These are phyloP conservation scores for Dorcus hopei DNA, from an alignment of 2,888 invertebrate genomes.

Conservation along the genomic window DNA sequence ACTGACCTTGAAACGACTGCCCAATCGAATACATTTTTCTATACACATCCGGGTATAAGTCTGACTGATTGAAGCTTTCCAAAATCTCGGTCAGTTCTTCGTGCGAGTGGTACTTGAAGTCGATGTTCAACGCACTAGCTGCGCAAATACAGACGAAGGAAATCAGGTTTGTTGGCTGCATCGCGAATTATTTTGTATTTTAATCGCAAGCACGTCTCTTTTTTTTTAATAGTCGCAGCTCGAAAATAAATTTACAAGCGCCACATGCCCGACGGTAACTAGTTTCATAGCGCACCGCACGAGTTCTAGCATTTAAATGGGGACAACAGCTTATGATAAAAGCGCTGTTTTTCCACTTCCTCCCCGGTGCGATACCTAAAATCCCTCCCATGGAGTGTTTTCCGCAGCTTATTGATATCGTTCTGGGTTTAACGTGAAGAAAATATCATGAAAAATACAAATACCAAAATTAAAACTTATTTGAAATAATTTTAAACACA, in stretches of 20 bases:
- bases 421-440: too few species aligned
- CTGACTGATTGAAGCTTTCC: conserved; percentile 36
- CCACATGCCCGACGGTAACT: not conserved
- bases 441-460: too few species aligned
- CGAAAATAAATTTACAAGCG: too few species aligned
- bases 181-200: not conserved
- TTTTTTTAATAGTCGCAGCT: too few species aligned
- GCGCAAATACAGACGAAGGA: not conserved
- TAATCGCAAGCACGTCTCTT: too few species aligned
- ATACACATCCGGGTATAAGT: conserved; percentile 41
- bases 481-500: too few species aligned
- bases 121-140: conserved; percentile 16
- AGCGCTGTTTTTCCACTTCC: conserved; percentile 3
- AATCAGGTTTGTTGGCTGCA: not conserved
- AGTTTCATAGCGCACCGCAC: not conserved
- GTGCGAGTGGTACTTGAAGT: conserved; percentile 51
- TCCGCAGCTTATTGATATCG: too few species aligned
- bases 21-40: conserved; percentile 55
- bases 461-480: too few species aligned
- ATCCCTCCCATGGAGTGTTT: too few species aligned
- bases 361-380: not conserved
- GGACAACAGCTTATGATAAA: conserved; percentile 10
- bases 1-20: conserved; percentile 54
- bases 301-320: not conserved
- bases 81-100: conserved; percentile 46